Conservation (phyloP, 2,797 vertebrate genomes). For the Balearica regulorum region DNA sequence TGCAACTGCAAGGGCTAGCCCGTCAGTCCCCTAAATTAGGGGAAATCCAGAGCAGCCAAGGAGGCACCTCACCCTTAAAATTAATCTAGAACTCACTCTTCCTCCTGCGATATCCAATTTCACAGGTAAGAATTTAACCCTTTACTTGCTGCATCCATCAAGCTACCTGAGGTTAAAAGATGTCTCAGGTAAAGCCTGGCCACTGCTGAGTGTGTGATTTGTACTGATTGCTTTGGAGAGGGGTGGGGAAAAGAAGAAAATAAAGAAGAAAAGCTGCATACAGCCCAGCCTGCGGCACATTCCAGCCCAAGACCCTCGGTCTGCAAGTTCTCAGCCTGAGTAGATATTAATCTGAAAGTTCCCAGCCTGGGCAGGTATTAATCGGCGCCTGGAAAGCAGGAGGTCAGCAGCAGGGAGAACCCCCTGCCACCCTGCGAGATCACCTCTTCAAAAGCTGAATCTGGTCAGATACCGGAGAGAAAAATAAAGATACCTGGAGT, state of each 20-base stretch:
- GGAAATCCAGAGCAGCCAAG: background rate
- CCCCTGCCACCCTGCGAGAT: background rate
- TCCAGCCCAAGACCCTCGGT: background rate
- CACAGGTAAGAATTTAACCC: background rate
- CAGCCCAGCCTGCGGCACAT: background rate
- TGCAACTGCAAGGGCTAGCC: background rate
- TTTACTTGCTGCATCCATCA: background rate
- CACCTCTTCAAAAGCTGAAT: background rate
- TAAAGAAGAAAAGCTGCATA: background rate
- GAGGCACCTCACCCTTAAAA: background rate
- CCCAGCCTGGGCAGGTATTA: background rate
- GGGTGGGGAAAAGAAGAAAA: fast-evolving
- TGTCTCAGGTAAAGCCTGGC: background rate
- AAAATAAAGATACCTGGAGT: background rate
- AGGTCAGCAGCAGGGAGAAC: background rate
- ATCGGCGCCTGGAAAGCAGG: background rate
- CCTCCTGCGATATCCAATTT: background rate
- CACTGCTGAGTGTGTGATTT: fast-evolving
- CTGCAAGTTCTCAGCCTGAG: background rate
- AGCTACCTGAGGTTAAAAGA: background rate
- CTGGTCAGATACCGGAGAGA: background rate
- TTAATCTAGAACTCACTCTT: background rate
- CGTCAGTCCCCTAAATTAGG: background rate
- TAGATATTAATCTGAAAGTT: too few species aligned
- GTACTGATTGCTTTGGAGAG: background rate